Evolutionary conservation across 2,797 vertebrate genomes (phyloP), one percentile per base, ranked within the genome.

Genomic region (Cyprinodon diabolis): DNA sequence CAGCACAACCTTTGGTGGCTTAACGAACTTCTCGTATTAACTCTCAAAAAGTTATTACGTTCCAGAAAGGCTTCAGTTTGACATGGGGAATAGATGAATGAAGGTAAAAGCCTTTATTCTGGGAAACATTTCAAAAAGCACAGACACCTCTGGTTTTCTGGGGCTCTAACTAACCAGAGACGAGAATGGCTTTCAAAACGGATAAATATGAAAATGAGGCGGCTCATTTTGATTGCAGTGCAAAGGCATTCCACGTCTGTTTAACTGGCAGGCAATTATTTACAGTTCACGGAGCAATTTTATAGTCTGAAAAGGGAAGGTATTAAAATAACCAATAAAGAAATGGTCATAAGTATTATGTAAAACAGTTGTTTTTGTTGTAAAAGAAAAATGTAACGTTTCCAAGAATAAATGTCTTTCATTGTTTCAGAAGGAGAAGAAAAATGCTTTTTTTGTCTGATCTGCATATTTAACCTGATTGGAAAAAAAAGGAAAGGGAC

Each of bases 11-110:
- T 83, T 74, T 72, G 56, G 66, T 58, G 71, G 68, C 71, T 83
- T 82, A 69, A 71, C 48, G 12, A 83, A 84, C 82, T 73, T 65
- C 75, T 47, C 8, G 55, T 62, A 76, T 84, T 82, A 80, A 81
- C 75, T 82, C 81, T 82, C 17, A 70, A 83, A 75, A 83, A 86
- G 62, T 73, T 80, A 80, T 81, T 81, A 69, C 77, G 60, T 75
- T 76, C 75, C 71, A 77, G 86, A 75, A 85, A 88, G 84, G 86
- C 87, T 87, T 65, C 85, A 25, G 81, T 91, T 91, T 87, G 84
- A 80, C 73, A 83, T 40, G 71, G 84, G 81, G 72, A 81, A 79
- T 37, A 84, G 83, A 82, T 91, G 82, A 90, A 89, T 80, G 78
- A 80, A 86, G 69, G 79, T 89, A 86, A 87, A 83, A 54, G 40